These are phyloP conservation scores for Apocheima hispidaria DNA, from an alignment of 2,888 invertebrate species.

Conservation along the genomic window DNA sequence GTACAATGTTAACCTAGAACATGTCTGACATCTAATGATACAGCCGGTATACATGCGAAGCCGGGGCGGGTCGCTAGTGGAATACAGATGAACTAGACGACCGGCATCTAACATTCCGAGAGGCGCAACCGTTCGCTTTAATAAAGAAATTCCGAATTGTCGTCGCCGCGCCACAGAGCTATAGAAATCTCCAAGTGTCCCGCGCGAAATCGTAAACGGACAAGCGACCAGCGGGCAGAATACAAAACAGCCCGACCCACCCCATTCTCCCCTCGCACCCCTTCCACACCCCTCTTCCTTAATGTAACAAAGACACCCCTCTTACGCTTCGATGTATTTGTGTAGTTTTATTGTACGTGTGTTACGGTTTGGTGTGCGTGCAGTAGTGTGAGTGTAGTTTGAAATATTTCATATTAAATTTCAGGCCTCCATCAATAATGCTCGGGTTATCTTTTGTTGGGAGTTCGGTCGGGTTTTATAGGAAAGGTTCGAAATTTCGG, in stretches of 20 bases:
- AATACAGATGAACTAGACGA: not conserved
- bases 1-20: no score
- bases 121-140: conserved; percentile 54
- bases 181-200: conserved; percentile 81
- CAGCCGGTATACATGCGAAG: no score
- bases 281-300: conserved; percentile 81
- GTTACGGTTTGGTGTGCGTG: conserved; percentile 63
- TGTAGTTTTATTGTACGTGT: conserved; percentile 65
- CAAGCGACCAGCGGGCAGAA: conserved; percentile 76
- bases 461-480: conserved; percentile 29
- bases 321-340: conserved; percentile 78
- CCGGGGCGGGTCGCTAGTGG: no score
- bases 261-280: conserved; percentile 59
- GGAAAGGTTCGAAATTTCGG: conserved; percentile 19
- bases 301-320: conserved; percentile 86
- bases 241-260: conserved; percentile 75
- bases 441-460: conserved; percentile 74
- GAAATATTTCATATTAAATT: conserved; percentile 85
- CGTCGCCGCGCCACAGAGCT: conserved; percentile 66
- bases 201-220: conserved; percentile 83
- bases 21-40: no score
- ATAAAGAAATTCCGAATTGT: conserved; percentile 80
- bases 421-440: conserved; percentile 81
- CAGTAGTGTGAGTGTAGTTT: conserved; percentile 59
- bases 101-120: conserved; percentile 39